Base-by-base conservation (phyloP, 2,113 vertebrate species). In the Neoarius graeffei region DNA sequence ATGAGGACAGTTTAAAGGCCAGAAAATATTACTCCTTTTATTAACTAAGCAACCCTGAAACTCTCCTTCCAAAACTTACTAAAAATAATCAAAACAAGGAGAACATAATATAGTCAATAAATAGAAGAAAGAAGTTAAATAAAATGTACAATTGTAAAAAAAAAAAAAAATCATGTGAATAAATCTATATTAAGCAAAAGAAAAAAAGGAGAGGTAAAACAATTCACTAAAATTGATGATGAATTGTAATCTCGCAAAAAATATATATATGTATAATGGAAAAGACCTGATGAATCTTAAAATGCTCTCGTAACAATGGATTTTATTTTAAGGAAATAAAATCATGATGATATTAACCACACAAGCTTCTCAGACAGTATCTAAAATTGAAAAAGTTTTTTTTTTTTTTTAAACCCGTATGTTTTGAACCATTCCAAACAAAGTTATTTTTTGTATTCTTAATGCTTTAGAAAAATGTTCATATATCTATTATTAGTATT, bases 381-480 rank as follows among this genome's bases (percentile, higher is more conserved):
- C 92, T 83, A 82, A 91, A 91, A 87, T 64, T 88, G 76, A 91
- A 90, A 93, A 88, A 92, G 92, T 92, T 84, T 52, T 93, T 88
- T 76, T 42, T 92, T 92, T 84, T 56, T 93, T 54, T 93, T 89
- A 93, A 96, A 96, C 96, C 96, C 95, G 96, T 96, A 96, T 96
- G 92, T 95, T 95, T 95, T 93, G 94, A 95, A 94, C 93, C 93
- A 93, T 94, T 95, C 93, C 94, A 94, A 95, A 95, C 94, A 93
- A 93, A 91, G 56, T 95, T 91, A 93, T 91, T 89, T 93, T 92
- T 93, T 91, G 93, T 85, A 94, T 93, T 94, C 94, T 95, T 96
- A 96, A 96, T 96, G 95, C 95, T 95, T 96, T 96, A 95, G 94
- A 96, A 96, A 96, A 96, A 94, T 93, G 92, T 94, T 94, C 94